phyloP scores from a whole-genome alignment of 1,140 invertebrate species.

The Glossosoma conforme region DNA sequence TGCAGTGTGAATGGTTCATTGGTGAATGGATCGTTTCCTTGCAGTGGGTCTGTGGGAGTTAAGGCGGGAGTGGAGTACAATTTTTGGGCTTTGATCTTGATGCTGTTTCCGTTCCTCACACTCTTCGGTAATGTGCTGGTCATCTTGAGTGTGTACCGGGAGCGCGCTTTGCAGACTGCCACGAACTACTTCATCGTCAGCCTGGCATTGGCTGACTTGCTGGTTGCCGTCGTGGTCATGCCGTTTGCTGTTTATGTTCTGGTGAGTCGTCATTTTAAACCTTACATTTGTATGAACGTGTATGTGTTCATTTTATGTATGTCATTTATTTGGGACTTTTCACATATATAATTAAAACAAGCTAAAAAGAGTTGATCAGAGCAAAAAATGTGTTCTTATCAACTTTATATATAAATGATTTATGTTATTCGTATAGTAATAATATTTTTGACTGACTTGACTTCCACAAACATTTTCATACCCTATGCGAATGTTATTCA shows the following conservation, averaged over 20 bases:
- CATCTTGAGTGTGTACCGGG: slow-evolving; percentile 87
- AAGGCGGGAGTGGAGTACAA: slow-evolving; percentile 53
- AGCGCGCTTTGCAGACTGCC: slow-evolving; percentile 85
- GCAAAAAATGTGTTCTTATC: no score
- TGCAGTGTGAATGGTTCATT: slow-evolving; percentile 47
- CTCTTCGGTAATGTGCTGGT: slow-evolving; percentile 96
- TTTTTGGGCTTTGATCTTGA: slow-evolving; percentile 80
- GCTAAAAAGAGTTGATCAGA: no score
- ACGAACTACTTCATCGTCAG: slow-evolving; percentile 99
- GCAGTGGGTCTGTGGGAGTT: slow-evolving; percentile 30
- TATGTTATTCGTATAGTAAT: no score
- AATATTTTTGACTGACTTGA: no score
- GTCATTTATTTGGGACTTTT: no score
- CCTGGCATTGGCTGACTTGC: slow-evolving; percentile 92
- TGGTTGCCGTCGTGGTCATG: slow-evolving; percentile 96
- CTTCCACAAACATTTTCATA: no score
- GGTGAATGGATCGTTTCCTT: slow-evolving; percentile 30
- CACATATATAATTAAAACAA: no score
- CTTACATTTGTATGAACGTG: no score
- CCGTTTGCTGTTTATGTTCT: slow-evolving; percentile 96
- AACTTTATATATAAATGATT: no score
- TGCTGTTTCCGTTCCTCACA: slow-evolving; percentile 89
- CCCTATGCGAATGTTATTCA: no score
- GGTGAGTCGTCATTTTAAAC: slow-evolving; percentile 65
- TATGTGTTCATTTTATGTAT: no score